Evolutionary conservation across 2,888 invertebrate species (phyloP).

Genomic region (Protonemura montana): DNA sequence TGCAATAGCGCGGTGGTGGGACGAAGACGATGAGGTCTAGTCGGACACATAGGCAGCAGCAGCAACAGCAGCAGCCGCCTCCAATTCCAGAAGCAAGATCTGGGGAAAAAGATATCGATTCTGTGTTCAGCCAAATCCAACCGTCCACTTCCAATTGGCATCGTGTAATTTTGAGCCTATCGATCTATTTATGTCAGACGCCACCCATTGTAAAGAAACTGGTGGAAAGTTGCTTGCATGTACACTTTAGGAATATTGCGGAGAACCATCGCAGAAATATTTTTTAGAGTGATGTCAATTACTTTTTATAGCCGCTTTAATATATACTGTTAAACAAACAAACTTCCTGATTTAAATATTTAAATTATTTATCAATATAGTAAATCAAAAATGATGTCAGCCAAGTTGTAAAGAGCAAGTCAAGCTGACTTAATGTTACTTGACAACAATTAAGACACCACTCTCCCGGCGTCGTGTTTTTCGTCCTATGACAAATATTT

Average conservation of each 20-base stretch:
- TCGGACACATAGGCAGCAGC: not conserved
- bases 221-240: not conserved
- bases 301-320: slow-evolving; percentile 19
- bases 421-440: not conserved
- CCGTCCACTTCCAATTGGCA: not conserved
- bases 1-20: not conserved
- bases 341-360: slow-evolving; percentile 34
- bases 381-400: not conserved
- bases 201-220: not conserved
- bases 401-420: not conserved
- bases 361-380: slow-evolving; percentile 17
- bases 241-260: not conserved
- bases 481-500: not conserved
- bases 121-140: slow-evolving; percentile 7
- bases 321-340: slow-evolving; percentile 23
- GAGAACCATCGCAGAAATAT: not conserved
- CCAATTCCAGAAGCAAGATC: slow-evolving; percentile 39
- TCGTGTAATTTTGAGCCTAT: slow-evolving; percentile 16
- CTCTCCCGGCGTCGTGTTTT: not conserved
- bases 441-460: not conserved
- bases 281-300: not conserved
- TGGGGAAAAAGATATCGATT: slow-evolving; percentile 3
- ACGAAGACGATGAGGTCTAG: no score
- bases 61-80: not conserved
- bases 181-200: slow-evolving; percentile 32